A percentile compares a stretch with the other conserved stretches of the same genome.
Conservation (phyloP, 2,888 invertebrate species). For the Erebia ligea region DNA sequence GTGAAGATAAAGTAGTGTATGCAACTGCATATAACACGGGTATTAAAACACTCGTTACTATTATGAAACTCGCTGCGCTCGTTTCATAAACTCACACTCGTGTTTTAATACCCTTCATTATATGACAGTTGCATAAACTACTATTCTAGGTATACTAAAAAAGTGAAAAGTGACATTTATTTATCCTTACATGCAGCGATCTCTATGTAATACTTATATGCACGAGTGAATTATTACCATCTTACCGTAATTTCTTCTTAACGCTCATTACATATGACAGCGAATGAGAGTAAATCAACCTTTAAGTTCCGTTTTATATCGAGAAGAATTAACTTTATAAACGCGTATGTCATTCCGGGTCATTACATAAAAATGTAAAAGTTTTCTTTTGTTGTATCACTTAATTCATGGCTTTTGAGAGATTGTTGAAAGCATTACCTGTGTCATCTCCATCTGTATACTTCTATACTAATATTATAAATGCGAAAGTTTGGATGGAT, state of each 20-base stretch:
- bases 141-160: no score
- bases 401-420: slow-evolving; percentile 24
- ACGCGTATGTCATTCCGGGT: slow-evolving; percentile 23
- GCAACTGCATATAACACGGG: no score
- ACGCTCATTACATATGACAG: background rate
- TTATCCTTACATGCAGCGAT: no score
- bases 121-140: no score
- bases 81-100: no score
- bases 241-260: slow-evolving; percentile 3
- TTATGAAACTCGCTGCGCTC: no score
- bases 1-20: no score
- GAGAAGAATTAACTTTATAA: slow-evolving; percentile 14
- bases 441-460: slow-evolving; percentile 24
- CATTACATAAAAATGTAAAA: slow-evolving; percentile 35
- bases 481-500: no score
- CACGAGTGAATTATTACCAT: background rate
- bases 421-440: slow-evolving; percentile 22
- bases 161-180: no score
- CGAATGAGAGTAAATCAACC: slow-evolving; percentile 18
- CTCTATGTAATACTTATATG: background rate
- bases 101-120: no score
- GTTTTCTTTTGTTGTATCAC: slow-evolving; percentile 31
- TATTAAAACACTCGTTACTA: no score
- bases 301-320: slow-evolving; percentile 21
- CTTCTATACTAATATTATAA: no score